phyloP scores from a whole-genome alignment of 1,140 invertebrate species.

The Leptinotarsa defecta region DNA sequence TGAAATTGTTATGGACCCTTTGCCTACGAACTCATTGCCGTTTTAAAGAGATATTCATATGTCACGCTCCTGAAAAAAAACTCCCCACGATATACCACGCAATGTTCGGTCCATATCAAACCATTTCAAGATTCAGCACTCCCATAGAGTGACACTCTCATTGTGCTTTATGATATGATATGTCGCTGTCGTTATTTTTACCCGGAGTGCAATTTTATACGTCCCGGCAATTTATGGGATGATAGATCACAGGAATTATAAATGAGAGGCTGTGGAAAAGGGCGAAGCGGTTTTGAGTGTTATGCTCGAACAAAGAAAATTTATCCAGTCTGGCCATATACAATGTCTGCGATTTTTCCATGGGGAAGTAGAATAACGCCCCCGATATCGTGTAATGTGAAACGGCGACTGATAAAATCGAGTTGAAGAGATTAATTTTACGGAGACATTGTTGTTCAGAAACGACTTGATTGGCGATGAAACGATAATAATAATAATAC shows the following conservation, averaged over 20 bases:
- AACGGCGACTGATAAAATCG: not conserved
- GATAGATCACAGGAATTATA: not conserved
- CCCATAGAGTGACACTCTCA: conserved; percentile 2
- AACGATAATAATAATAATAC: too few relatives aligned
- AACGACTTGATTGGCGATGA: too few relatives aligned
- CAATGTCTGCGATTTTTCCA: not conserved
- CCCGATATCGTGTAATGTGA: not conserved
- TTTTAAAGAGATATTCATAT: conserved; percentile 2
- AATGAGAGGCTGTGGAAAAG: not conserved
- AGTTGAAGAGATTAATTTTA: too few relatives aligned
- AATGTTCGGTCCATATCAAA: not conserved
- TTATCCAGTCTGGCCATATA: not conserved
- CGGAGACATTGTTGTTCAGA: too few relatives aligned
- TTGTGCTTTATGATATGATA: conserved; percentile 6
- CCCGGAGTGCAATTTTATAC: not conserved
- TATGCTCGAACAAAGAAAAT: conserved; percentile 2
- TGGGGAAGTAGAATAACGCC: not conserved
- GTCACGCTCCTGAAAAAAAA: not conserved
- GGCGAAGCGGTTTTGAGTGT: not conserved
- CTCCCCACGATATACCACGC: not conserved
- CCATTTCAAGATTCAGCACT: conserved; percentile 8
- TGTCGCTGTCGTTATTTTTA: conserved; percentile 1
- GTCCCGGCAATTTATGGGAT: not conserved
- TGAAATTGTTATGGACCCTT: not conserved
- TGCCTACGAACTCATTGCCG: not conserved